phyloP scores from a whole-genome alignment of 2,888 invertebrate genomes.

The Andrena camellia region DNA sequence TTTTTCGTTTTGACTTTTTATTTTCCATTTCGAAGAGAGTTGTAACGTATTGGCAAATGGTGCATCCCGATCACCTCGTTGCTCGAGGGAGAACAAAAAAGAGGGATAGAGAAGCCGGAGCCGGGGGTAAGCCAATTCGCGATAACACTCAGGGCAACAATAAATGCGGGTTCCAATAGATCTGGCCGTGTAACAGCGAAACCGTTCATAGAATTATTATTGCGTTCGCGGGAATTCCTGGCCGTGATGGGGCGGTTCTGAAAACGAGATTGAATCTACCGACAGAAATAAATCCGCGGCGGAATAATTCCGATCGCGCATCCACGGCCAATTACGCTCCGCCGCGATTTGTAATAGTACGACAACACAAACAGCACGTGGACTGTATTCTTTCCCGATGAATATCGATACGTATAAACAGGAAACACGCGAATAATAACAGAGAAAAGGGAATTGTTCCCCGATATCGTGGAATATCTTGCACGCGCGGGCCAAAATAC shows the following conservation, averaged over 20 bases:
- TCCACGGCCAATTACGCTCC: conserved; percentile 46
- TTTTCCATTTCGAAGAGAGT: conserved; percentile 1
- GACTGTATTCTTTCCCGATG: conserved; percentile 9
- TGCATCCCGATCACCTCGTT: background rate
- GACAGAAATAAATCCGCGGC: conserved; percentile 50
- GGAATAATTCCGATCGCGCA: conserved; percentile 37
- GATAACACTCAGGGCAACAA: conserved; percentile 32
- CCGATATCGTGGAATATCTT: background rate
- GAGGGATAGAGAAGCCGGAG: background rate
- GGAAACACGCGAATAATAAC: background rate
- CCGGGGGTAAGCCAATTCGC: conserved; percentile 10
- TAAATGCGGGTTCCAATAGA: conserved; percentile 42
- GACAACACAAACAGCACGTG: conserved; percentile 28
- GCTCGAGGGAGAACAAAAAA: background rate
- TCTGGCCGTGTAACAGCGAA: conserved; percentile 29
- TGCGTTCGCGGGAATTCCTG: conserved; percentile 46
- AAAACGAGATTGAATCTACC: conserved; percentile 55
- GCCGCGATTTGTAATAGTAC: conserved; percentile 47
- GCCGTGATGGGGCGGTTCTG: conserved; percentile 33
- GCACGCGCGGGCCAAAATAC: background rate
- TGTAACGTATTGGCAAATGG: conserved; percentile 12
- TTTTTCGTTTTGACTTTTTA: background rate
- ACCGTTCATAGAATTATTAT: conserved; percentile 59
- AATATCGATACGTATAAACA: conserved; percentile 3
- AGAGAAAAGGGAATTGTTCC: background rate